phyloP scores from a whole-genome alignment of 2,797 vertebrate genomes.

The Alca torda region DNA sequence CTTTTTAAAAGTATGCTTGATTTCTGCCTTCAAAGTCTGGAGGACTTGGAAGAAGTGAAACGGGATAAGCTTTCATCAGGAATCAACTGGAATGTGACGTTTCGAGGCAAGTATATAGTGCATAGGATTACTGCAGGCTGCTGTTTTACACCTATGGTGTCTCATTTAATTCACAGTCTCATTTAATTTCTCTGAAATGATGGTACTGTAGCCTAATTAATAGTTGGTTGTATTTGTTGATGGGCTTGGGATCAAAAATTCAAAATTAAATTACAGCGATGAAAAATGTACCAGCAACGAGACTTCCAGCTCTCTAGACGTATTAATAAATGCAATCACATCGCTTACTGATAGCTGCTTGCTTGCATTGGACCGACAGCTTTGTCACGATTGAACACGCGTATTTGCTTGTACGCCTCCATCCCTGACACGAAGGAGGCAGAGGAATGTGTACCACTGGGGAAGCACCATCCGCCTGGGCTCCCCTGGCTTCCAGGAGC shows the following conservation, averaged over 20 bases:
- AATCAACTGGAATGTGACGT: not conserved
- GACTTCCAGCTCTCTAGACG: not conserved
- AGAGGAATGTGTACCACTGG: not conserved
- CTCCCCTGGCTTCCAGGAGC: not conserved
- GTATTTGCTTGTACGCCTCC: fast-evolving
- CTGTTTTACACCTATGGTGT: not conserved
- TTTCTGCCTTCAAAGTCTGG: not conserved
- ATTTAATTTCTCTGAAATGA: not conserved
- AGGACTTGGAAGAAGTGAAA: not conserved
- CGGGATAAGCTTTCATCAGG: not conserved
- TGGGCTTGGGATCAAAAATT: not conserved
- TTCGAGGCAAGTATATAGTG: not conserved
- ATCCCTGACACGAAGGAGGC: not conserved
- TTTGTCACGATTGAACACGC: fast-evolving
- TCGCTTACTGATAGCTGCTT: not conserved
- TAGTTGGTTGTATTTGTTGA: not conserved
- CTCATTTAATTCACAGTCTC: not conserved
- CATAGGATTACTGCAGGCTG: not conserved
- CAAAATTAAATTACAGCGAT: not conserved
- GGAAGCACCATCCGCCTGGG: not conserved
- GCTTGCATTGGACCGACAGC: not conserved
- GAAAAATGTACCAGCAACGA: not conserved
- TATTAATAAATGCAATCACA: not conserved
- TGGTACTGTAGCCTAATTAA: not conserved
- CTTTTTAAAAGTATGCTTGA: not conserved